Conservation (phyloP, 1,140 invertebrate species). For the Gryon sp. region DNA sequence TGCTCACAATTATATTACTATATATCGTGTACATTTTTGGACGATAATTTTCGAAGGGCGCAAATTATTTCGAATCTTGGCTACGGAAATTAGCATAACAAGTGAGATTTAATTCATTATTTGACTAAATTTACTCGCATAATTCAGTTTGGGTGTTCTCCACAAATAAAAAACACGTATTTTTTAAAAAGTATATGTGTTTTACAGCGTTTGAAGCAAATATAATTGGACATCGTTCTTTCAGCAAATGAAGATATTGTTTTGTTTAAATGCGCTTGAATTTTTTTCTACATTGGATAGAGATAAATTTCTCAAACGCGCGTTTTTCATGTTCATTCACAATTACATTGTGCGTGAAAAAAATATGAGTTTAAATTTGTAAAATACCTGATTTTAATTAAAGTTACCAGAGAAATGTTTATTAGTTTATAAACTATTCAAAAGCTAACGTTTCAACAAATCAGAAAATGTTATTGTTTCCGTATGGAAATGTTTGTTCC, state of each 20-base stretch:
- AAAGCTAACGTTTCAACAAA: too few species aligned
- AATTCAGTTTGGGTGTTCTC: background rate
- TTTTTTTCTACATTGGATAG: background rate
- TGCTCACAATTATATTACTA: too few species aligned
- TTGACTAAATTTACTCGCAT: background rate
- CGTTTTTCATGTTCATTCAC: too few species aligned
- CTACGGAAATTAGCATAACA: constrained; percentile 15
- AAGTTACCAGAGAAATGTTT: too few species aligned
- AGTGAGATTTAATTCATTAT: constrained; percentile 12
- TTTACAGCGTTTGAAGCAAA: background rate
- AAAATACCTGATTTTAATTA: too few species aligned
- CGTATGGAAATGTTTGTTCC: too few species aligned
- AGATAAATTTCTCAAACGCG: too few species aligned
- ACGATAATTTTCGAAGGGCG: constrained; percentile 5
- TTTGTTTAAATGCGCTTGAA: background rate
- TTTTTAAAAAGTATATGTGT: background rate
- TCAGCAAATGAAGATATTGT: constrained; percentile 19
- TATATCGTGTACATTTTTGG: background rate
- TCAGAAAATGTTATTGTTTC: too few species aligned
- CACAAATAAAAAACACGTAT: constrained; percentile 5
- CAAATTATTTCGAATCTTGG: background rate
- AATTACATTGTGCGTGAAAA: too few species aligned
- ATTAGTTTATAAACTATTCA: too few species aligned
- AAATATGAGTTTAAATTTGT: too few species aligned
- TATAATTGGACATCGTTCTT: background rate